Percentiles rank a stretch among this genome's conserved stretches.
Conservation (phyloP, 2,888 invertebrate genomes). For the Ctenicera cuprea region DNA sequence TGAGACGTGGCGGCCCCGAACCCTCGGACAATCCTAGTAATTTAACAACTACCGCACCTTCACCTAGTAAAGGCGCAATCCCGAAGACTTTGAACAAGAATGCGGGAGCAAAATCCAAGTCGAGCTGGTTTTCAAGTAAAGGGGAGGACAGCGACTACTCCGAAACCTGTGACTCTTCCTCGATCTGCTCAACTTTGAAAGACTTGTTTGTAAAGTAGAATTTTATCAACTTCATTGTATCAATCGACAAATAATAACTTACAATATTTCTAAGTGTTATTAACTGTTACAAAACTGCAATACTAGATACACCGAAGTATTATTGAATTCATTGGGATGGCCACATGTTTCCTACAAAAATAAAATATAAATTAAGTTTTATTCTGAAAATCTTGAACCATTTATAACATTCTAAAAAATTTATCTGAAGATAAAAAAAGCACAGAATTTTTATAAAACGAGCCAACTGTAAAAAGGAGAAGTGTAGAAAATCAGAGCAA, state of each 20-base stretch:
- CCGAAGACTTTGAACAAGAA: conserved; percentile 68
- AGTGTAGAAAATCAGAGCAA: too few relatives aligned
- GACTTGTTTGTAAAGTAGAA: conserved; percentile 90
- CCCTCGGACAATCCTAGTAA: conserved; percentile 64
- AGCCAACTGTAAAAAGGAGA: too few relatives aligned
- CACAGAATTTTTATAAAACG: too few relatives aligned
- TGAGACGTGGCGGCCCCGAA: conserved; percentile 78
- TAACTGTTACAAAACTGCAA: conserved; percentile 32
- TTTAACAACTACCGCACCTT: conserved; percentile 60
- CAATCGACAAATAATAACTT: conserved; percentile 48
- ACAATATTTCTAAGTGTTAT: conserved; percentile 42
- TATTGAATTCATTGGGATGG: conserved; percentile 12
- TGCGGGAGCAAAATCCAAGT: conserved; percentile 67
- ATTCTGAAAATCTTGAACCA: too few relatives aligned
- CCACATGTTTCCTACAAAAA: neutral
- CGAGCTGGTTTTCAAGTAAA: conserved; percentile 77
- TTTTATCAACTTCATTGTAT: conserved; percentile 56
- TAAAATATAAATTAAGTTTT: neutral
- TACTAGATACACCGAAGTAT: conserved; percentile 4
- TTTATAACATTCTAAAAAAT: neutral
- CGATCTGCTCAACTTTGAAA: conserved; percentile 88
- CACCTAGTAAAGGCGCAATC: conserved; percentile 71
- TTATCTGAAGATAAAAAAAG: neutral
- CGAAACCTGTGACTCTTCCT: conserved; percentile 86
- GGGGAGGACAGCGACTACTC: conserved; percentile 81